phyloP scores from a whole-genome alignment of 2,113 vertebrate species.

The Ochotona princeps region DNA sequence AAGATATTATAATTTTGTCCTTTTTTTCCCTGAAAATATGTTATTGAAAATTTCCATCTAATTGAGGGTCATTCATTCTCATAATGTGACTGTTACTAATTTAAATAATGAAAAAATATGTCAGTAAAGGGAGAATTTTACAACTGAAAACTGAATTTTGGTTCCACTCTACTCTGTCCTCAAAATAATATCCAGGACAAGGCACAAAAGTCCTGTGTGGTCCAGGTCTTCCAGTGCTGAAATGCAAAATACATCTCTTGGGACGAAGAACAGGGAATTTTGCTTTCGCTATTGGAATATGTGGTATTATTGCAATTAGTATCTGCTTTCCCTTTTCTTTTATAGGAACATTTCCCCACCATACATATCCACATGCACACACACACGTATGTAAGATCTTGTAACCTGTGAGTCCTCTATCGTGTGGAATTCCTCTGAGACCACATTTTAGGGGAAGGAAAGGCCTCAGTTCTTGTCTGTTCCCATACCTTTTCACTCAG shows the following conservation, averaged over 20 bases:
- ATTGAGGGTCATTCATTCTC: constrained; percentile 16
- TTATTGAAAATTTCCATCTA: background rate
- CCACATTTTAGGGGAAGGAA: background rate
- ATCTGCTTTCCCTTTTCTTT: constrained; percentile 70
- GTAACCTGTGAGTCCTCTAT: constrained; percentile 54
- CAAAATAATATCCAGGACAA: background rate
- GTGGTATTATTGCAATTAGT: constrained; percentile 20
- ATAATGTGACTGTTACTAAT: constrained; percentile 3
- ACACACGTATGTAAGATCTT: background rate
- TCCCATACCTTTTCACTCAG: constrained; percentile 71
- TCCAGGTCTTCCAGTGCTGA: background rate
- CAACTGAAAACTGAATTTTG: constrained; percentile 31
- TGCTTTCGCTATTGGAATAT: constrained; percentile 10
- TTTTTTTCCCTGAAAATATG: constrained; percentile 40
- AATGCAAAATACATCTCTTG: background rate
- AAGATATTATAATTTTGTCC: constrained; percentile 21
- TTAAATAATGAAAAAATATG: constrained; percentile 22
- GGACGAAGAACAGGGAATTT: background rate
- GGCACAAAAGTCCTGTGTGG: background rate
- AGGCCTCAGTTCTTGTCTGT: constrained; percentile 54
- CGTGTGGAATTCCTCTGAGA: constrained; percentile 61
- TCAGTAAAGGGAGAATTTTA: background rate
- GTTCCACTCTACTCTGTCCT: background rate
- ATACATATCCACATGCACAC: background rate
- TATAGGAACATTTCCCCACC: constrained; percentile 7